phyloP scores from a whole-genome alignment of 2,888 invertebrate species.

The Lycophotia porphyrea region DNA sequence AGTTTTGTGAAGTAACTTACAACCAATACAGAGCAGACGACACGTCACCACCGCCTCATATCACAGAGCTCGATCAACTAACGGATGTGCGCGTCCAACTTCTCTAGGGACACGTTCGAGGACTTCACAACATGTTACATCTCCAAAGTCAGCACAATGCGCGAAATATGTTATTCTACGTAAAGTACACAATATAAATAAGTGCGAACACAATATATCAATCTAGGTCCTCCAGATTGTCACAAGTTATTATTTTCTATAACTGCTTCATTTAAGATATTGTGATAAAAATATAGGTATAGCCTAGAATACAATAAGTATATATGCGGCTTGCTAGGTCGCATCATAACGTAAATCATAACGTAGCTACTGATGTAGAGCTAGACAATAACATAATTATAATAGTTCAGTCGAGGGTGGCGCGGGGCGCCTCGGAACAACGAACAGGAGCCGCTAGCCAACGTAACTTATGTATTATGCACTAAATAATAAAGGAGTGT shows the following conservation, averaged over 20 bases:
- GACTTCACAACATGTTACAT: background rate
- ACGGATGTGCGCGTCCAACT: background rate
- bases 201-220: constrained; percentile 6
- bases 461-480: constrained; percentile 9
- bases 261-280: constrained; percentile 7
- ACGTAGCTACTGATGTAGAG: constrained; percentile 38
- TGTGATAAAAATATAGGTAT: constrained; percentile 28
- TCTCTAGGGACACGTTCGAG: background rate
- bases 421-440: constrained; percentile 34
- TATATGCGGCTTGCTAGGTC: constrained; percentile 12
- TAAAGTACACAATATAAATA: constrained; percentile 2
- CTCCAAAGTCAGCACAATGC: background rate
- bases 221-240: constrained; percentile 2
- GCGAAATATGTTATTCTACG: background rate
- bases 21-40: constrained; percentile 8
- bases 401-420: constrained; percentile 38
- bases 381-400: constrained; percentile 19
- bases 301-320: constrained; percentile 31
- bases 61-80: constrained; percentile 32
- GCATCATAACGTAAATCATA: constrained; percentile 31
- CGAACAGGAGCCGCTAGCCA: constrained; percentile 19
- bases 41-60: constrained; percentile 14
- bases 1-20: constrained; percentile 1
- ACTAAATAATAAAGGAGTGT: constrained; percentile 5
- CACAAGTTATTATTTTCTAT: constrained; percentile 1